Percentiles rank a stretch among this genome's conserved stretches.
Evolutionary conservation across 2,797 vertebrate species (phyloP).

Genomic region (Oryzias sinensis): DNA sequence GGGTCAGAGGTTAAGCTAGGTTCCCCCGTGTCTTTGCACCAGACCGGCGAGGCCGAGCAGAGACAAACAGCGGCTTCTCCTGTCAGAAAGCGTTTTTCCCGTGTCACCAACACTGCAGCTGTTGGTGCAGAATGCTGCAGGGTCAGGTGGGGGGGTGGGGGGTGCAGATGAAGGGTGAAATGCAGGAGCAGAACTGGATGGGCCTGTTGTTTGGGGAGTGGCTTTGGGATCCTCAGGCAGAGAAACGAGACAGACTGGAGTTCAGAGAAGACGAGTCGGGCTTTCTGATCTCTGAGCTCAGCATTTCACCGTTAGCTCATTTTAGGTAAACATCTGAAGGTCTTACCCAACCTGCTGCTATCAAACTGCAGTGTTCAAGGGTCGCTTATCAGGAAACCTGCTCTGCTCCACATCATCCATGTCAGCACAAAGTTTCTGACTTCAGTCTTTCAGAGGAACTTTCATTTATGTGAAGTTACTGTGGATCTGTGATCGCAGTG

Average conservation of each 20-base stretch:
- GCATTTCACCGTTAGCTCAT: neutral
- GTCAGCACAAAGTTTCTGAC: slow-evolving; percentile 3
- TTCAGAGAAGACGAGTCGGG: slow-evolving; percentile 1
- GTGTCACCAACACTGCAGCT: slow-evolving; percentile 74
- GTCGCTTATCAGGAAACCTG: slow-evolving; percentile 8
- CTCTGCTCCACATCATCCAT: neutral
- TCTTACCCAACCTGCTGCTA: slow-evolving; percentile 28
- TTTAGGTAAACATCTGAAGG: slow-evolving; percentile 16
- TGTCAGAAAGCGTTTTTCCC: slow-evolving; percentile 74
- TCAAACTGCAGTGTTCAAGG: slow-evolving; percentile 21
- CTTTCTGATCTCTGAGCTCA: no score
- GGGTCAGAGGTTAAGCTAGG: slow-evolving; percentile 72
- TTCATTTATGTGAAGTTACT: neutral
- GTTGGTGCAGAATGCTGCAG: slow-evolving; percentile 71
- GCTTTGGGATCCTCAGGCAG: slow-evolving; percentile 5
- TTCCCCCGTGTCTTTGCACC: slow-evolving; percentile 52
- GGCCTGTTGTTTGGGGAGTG: slow-evolving; percentile 62
- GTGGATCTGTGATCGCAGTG: neutral
- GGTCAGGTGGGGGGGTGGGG: slow-evolving; percentile 41
- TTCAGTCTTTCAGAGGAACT: neutral
- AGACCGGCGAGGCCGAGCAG: slow-evolving; percentile 32
- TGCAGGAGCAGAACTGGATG: slow-evolving; percentile 23
- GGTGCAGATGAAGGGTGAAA: slow-evolving; percentile 45
- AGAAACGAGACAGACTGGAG: neutral
- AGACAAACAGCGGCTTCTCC: slow-evolving; percentile 38